Evolutionary conservation across 2,113 vertebrate genomes (phyloP).

Genomic region (Gymnorhina tibicen): DNA sequence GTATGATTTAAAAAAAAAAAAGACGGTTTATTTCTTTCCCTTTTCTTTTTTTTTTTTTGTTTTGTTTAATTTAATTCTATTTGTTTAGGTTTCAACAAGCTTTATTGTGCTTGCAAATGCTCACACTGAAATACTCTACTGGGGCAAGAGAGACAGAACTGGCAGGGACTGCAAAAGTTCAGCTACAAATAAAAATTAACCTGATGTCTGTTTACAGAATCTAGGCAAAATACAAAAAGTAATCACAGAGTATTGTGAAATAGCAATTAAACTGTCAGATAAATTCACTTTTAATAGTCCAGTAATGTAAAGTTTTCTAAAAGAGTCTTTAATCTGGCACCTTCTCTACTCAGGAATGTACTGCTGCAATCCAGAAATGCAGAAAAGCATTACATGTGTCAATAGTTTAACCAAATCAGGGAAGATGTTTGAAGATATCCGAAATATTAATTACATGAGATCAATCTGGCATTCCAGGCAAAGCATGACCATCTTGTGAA

Average conservation of each 20-base stretch:
- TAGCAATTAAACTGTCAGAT: neutral
- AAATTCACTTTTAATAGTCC: neutral
- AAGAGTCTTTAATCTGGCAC: neutral
- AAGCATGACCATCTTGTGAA: neutral
- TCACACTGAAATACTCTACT: neutral
- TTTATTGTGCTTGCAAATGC: neutral
- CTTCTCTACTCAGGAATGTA: neutral
- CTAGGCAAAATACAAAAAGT: neutral
- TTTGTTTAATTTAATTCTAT: neutral
- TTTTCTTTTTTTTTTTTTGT: neutral
- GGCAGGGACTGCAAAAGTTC: neutral
- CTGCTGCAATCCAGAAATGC: neutral
- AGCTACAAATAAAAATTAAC: slow-evolving; percentile 13
- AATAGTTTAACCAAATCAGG: neutral
- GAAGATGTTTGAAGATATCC: neutral
- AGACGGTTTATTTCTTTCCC: neutral
- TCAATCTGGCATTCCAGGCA: neutral
- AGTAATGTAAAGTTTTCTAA: neutral
- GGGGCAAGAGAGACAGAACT: neutral
- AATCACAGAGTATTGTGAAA: neutral
- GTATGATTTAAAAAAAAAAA: neutral
- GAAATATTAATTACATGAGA: neutral
- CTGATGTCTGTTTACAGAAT: slow-evolving; percentile 6
- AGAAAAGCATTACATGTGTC: neutral
- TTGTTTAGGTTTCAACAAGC: neutral